Evolutionary conservation across 2,888 invertebrate genomes (phyloP).

Genomic region (Caenorhabditis panamensis): DNA sequence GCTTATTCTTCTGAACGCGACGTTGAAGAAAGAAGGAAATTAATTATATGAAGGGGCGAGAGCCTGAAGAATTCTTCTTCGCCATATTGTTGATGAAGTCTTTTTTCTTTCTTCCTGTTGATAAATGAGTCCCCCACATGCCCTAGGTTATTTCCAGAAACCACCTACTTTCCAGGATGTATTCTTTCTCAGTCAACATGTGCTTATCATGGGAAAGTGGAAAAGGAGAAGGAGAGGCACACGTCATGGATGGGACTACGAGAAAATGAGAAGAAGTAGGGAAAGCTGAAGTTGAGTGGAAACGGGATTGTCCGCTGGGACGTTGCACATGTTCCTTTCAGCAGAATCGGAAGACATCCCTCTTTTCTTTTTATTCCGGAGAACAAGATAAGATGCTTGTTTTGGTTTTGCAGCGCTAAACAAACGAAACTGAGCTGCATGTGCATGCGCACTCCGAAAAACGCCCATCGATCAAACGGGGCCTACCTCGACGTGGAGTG

Average conservation of each 20-base stretch:
- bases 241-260: slow-evolving; percentile 15
- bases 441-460: neutral
- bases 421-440: neutral
- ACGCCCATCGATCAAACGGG: neutral
- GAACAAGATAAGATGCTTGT: neutral
- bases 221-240: slow-evolving; percentile 3
- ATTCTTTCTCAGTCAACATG: slow-evolving; percentile 6
- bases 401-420: neutral
- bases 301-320: neutral
- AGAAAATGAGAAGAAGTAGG: neutral
- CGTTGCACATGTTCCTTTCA: slow-evolving; percentile 3
- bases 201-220: slow-evolving; percentile 32
- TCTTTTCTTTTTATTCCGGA: slow-evolving; percentile 1
- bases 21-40: neutral
- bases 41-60: neutral
- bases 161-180: no score
- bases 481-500: slow-evolving; percentile 52
- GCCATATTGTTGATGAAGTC: neutral
- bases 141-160: neutral
- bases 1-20: slow-evolving; percentile 2
- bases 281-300: neutral
- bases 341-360: neutral
- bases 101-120: no score
- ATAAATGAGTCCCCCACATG: no score
- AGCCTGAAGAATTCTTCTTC: neutral